Base-by-base conservation (phyloP, 2,888 invertebrate genomes). In the Lapara coniferarum region DNA sequence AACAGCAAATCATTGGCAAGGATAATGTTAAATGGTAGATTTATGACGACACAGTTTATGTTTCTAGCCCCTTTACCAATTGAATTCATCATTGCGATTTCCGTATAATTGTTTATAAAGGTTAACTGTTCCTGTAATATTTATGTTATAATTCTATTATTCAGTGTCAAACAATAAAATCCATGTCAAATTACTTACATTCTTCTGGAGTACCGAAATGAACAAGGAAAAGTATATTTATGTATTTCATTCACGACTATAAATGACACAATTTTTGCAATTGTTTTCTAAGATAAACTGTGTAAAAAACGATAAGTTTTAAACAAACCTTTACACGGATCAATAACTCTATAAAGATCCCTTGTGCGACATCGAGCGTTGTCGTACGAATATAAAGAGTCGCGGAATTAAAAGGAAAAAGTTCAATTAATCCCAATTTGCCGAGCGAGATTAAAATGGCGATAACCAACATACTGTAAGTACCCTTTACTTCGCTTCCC, bases 351-450 rank as follows among this genome's bases (percentile, higher is more conserved):
- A 76, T 87, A 81, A 68, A 85, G 52, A 79, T 90, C 84, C 80
- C 52, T 69, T 85, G 83, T 87, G 89, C 87, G 88, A 90, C 81
- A 86, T 84, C 83, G 82, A 86, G 84, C 87, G 87, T 90, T 91
- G 90, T n/a, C 88, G 85, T 84, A 84, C 79, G 81, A 84, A 80
- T 80, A 91, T 89, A 91, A 92, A 89, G 88, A 85, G 86, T 84
- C 85, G 84, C 81, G 82, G 81, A 84, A 84, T 83, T 88, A 89
- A 87, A 88, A 86, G 86, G 88, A 90, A 92, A 91, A 91, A 92
- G 89, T 91, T 93, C 91, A 91, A 93, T 93, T 93, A 93, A 93
- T 93, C 93, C 93, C 89, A 93, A 93, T 93, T 93, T 90, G 91
- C 86, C 86, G 86, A 88, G 88, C 82, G 87, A 93, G 93, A 92